Base-by-base conservation (phyloP, 2,888 invertebrate genomes). In the Heteropelma amictum region DNA sequence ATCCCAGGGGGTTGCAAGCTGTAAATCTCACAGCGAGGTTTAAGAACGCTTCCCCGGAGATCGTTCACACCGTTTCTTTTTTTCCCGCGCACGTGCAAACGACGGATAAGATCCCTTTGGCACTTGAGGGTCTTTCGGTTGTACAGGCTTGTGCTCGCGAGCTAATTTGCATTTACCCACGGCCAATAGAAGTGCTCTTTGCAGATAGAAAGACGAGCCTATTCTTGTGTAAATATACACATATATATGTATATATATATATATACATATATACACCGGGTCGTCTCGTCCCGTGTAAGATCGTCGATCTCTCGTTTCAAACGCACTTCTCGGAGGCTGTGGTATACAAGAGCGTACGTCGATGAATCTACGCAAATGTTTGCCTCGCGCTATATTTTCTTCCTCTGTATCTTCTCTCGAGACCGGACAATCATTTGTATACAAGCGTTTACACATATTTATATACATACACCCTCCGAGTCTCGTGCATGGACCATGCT, bases 41-140 rank as follows among this genome's bases (percentile, higher is more conserved):
- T 64, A 7, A 54, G 47, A 47, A 54, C 28, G 33, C 54, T 33
- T 61, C 40, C 61, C 49, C 2, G 7, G 74, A 81, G 83, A 83
- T 82, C 84, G 77, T 85, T 84, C 82, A 85, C 84, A 82, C 80
- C 77, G 79, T 17, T 30, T 78, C 42, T 72, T 53, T n/a, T n/a
- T n/a, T 72, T 72, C 60, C 40, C 45, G 58, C 72, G 72, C 84
- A 84, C 84, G 83, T 84, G 84, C 84, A 81, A 33, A 58, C 68
- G 58, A 68, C 79, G 83, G 84, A 85, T 85, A 85, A 84, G 85
- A 84, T 84, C 85, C 83, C 80, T 63, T 53, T 40, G 77, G 81
- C 81, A 80, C 81, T 82, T 80, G 78, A 38, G 82, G n/a, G n/a
- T n/a, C n/a, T n/a, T n/a, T n/a, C n/a, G n/a, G n/a, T n/a, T n/a